Base-by-base conservation (phyloP, 2,888 invertebrate species). In the Agrypnus murinus region DNA sequence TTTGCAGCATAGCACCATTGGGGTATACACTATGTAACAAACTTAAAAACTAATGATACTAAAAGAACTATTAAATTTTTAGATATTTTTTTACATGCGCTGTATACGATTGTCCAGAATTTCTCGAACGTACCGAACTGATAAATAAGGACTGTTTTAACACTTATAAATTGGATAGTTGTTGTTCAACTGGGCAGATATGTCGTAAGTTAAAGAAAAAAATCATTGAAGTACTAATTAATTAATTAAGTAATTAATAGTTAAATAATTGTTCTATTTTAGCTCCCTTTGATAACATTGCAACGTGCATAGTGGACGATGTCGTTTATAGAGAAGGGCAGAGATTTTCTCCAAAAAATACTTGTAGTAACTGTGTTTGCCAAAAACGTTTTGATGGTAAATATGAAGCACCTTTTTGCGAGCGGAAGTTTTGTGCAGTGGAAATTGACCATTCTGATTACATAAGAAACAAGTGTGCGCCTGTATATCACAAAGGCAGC, bases 301-400 rank as follows among this genome's bases (percentile, higher is more conserved):
- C 62, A 7, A 72, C 63, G 0, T 72, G 74, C 12, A 65, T 67
- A 55, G 73, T 73, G 14, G 74, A 74, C 17, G 71, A 71, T n/a
- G 65, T 58, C 50, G 65, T 64, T 12, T 77, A 74, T 40, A 57
- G 58, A 50, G 76, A 74, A 69, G 77, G 77, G n/a, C 53, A 77
- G 62, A 17, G 60, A 17, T 77, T 78, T 60, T 68, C 45, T 9
- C 64, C 71, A 1, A 58, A 67, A 32, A 55, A 74, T 36, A 65
- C 68, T 31, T 78, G 78, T 40, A 17, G 53, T 17, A 66, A 17
- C 6, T 78, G 78, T 38, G 31, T 74, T 48, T 78, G 78, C 34
- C 69, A 72, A 9, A 64, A 74, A 64, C 77, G 75, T 7, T 78
- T 76, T 46, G 64, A 55, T 10, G 78, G 77, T 12, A 72, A 76